Conservation (phyloP, 1,140 invertebrate genomes). For the Drosophila equinoxialis region DNA sequence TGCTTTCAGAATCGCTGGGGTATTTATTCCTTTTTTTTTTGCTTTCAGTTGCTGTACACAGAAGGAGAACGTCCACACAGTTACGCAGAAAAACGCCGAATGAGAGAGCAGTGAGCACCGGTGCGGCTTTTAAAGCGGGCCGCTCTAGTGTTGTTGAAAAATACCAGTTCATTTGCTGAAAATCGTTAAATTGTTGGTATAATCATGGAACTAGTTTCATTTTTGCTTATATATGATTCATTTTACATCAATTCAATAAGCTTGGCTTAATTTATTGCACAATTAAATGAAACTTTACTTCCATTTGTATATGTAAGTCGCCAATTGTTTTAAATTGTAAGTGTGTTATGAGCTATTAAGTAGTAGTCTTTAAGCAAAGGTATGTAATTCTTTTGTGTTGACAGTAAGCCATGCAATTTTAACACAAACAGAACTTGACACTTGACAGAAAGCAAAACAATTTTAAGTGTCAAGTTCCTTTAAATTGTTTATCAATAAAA, state of each 20-base stretch:
- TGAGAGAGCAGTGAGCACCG: conserved; percentile 65
- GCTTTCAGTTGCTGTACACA: conserved; percentile 39
- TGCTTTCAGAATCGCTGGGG: conserved; percentile 58
- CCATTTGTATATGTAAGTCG: no score
- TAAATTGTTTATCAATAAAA: no score
- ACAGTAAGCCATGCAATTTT: no score
- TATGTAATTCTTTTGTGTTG: no score
- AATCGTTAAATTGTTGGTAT: not conserved
- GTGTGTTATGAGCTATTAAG: no score
- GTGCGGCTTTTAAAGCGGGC: conserved; percentile 26
- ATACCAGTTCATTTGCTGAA: not conserved
- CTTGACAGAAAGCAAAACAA: no score
- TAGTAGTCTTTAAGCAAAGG: no score
- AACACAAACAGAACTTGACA: no score
- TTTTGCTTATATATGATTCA: not conserved
- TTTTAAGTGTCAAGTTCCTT: no score
- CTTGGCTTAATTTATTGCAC: no score
- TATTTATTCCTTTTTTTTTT: conserved; percentile 21
- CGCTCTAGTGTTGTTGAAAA: conserved; percentile 29
- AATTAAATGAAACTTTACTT: no score
- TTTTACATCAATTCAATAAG: not conserved
- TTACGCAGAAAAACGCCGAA: conserved; percentile 75
- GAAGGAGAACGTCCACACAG: conserved; percentile 66
- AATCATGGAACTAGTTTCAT: not conserved
- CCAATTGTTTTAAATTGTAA: no score